Evolutionary conservation across 1,140 invertebrate genomes (phyloP).

Genomic region (Mesaphorura yosii): DNA sequence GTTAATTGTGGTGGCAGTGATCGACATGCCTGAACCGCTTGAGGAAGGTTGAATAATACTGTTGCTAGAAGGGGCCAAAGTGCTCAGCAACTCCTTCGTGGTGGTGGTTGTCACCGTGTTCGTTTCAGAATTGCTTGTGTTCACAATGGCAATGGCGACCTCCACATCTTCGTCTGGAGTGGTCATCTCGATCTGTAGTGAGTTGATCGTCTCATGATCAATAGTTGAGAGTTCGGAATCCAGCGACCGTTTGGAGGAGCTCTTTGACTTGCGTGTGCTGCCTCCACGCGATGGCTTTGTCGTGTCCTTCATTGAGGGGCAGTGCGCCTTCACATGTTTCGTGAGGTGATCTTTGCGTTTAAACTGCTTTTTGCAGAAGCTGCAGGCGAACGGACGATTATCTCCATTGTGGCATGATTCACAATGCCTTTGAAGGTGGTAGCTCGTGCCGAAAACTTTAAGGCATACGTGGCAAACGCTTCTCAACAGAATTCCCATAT

Average conservation of each 20-base stretch:
- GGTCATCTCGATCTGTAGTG: conserved; percentile 24
- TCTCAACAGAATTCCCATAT: conserved; percentile 27
- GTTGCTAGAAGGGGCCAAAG: background rate
- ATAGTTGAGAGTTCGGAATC: background rate
- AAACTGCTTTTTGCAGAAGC: conserved; percentile 26
- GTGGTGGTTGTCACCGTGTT: no score
- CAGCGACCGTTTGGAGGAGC: background rate
- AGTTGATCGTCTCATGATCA: conserved; percentile 18
- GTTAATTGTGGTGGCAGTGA: background rate
- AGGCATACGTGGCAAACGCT: conserved; percentile 30
- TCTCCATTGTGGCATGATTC: conserved; percentile 27
- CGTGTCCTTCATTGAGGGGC: no score
- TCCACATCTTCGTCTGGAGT: conserved; percentile 9
- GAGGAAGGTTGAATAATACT: background rate
- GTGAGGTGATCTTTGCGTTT: conserved; percentile 30
- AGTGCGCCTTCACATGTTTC: conserved; percentile 30
- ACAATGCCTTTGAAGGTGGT: conserved; percentile 25
- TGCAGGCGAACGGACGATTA: conserved; percentile 26
- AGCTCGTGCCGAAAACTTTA: conserved; percentile 29
- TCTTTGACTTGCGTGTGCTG: background rate
- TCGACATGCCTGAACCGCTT: background rate
- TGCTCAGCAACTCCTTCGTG: background rate
- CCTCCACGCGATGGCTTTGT: no score
- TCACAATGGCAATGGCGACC: no score
- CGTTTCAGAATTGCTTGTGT: background rate